phyloP scores from a whole-genome alignment of 2,113 vertebrate genomes.

The Trichechus manatus region DNA sequence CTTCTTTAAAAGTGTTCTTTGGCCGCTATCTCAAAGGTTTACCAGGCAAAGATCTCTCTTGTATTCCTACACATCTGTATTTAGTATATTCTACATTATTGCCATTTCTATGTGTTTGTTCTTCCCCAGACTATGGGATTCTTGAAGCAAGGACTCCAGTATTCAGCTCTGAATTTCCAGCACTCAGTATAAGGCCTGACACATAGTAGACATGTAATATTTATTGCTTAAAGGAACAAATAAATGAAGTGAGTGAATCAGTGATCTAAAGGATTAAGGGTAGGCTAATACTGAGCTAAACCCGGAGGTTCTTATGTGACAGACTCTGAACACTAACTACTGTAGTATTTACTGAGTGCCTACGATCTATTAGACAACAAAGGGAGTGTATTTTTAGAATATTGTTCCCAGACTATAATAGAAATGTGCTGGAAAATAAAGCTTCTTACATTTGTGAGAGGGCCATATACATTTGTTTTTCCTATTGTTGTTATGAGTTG shows the following conservation, averaged over 20 bases:
- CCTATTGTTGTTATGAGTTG: background rate
- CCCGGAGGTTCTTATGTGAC: background rate
- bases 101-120: background rate
- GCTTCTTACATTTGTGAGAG: background rate
- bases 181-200: background rate
- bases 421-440: background rate
- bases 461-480: background rate
- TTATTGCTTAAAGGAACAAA: background rate
- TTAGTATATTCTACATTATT: background rate
- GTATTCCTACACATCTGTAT: background rate
- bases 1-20: background rate
- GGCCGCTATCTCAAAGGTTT: background rate
- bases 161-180: conserved; percentile 1
- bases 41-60: background rate
- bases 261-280: conserved; percentile 27
- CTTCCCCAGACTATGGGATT: background rate
- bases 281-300: background rate
- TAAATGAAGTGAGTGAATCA: background rate
- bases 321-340: background rate
- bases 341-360: background rate
- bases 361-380: background rate
- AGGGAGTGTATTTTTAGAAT: background rate
- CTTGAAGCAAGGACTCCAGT: background rate
- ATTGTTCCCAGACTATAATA: background rate
- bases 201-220: background rate